Conservation (phyloP, 2,113 vertebrate species). For the Pollachius pollachius region DNA sequence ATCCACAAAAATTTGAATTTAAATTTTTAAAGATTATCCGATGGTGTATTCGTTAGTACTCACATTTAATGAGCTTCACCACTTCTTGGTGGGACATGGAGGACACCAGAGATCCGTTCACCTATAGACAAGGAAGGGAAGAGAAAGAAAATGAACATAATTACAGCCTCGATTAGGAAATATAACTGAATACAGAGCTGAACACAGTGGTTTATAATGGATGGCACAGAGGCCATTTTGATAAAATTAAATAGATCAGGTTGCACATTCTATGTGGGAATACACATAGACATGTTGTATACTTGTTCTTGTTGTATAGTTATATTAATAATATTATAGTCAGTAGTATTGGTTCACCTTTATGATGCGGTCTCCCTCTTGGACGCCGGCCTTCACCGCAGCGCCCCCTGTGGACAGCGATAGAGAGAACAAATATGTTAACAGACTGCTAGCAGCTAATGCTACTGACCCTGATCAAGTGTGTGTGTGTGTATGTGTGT, state of each 20-base stretch:
- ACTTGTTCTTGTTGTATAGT: background rate
- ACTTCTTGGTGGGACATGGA: constrained; percentile 94
- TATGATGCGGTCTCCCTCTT: constrained; percentile 93
- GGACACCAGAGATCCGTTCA: constrained; percentile 89
- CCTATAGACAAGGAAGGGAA: constrained; percentile 64
- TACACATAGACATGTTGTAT: background rate
- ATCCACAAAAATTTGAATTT: too few species aligned
- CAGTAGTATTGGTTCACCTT: constrained; percentile 73
- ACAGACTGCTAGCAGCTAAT: too few species aligned
- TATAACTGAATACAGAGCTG: too few species aligned
- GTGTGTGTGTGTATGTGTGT: background rate
- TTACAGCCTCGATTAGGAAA: too few species aligned
- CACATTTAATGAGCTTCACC: constrained; percentile 95
- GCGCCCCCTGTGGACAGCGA: constrained; percentile 79
- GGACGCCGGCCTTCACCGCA: constrained; percentile 90
- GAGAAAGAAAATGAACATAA: background rate
- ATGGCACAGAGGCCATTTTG: too few species aligned
- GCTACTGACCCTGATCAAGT: too few species aligned
- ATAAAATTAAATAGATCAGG: too few species aligned
- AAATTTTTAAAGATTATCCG: background rate
- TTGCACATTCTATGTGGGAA: too few species aligned
- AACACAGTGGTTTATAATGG: too few species aligned
- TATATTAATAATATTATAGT: background rate
- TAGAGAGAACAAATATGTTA: background rate
- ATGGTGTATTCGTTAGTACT: constrained; percentile 52